Percentiles rank a stretch among this genome's conserved stretches.
phyloP scores from a whole-genome alignment of 2,113 vertebrate genomes.

The Brienomyrus brachyistius region DNA sequence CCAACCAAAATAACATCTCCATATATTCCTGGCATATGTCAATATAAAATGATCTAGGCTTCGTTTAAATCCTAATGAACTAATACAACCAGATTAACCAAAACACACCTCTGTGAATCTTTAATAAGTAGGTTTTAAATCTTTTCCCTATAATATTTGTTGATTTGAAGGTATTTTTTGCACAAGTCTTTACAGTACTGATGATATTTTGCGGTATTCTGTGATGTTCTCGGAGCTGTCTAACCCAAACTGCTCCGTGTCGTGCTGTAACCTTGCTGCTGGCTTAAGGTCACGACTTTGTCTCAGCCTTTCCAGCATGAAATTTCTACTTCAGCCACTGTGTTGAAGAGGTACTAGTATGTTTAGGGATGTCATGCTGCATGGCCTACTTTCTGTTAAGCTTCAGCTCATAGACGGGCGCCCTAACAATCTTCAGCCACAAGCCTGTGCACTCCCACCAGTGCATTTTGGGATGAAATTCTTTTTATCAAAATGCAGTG shows the following conservation, averaged over 20 bases:
- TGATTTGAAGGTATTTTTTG: not conserved
- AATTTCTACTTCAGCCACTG: not conserved
- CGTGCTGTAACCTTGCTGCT: not conserved
- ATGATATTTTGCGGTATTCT: not conserved
- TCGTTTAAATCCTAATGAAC: not conserved
- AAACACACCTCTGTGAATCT: not conserved
- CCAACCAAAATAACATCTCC: not conserved
- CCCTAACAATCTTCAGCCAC: not conserved
- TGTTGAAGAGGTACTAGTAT: not conserved
- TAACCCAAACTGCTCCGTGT: not conserved
- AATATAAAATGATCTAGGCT: not conserved
- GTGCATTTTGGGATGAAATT: conserved; percentile 64
- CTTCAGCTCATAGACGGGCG: not conserved
- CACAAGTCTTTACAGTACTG: not conserved
- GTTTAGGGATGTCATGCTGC: not conserved
- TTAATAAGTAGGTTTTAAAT: not conserved
- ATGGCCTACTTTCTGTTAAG: not conserved
- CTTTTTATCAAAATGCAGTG: conserved; percentile 35
- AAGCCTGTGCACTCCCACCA: conserved; percentile 28
- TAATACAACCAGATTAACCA: not conserved
- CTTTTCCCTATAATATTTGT: not conserved
- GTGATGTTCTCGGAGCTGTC: not conserved
- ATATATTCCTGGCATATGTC: not conserved
- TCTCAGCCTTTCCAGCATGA: not conserved
- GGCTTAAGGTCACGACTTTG: not conserved